phyloP scores from a whole-genome alignment of 2,888 invertebrate species.

The Thereva nobilitata region DNA sequence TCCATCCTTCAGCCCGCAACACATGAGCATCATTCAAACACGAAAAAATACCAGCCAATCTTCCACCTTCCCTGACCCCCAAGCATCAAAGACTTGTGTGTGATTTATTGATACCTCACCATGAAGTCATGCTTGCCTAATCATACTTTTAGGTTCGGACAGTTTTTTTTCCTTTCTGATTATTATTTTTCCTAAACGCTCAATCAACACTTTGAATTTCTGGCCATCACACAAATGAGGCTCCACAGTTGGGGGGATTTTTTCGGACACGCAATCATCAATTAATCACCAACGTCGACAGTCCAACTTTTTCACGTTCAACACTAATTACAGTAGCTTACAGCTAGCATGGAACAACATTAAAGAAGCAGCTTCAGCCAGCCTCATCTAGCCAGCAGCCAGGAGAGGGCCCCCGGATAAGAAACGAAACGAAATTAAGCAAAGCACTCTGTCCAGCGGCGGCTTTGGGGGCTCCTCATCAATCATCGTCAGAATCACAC shows the following conservation, averaged over 20 bases:
- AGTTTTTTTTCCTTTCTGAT: too few species aligned
- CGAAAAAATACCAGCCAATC: too few species aligned
- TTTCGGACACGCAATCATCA: constrained; percentile 38
- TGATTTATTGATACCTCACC: too few species aligned
- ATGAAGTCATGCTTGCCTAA: too few species aligned
- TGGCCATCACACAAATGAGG: constrained; percentile 38
- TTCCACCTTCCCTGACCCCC: too few species aligned
- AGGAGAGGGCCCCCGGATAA: neutral
- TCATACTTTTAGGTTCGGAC: too few species aligned
- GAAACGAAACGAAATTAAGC: constrained; percentile 24
- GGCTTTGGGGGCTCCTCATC: constrained; percentile 26
- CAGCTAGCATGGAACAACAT: constrained; percentile 17
- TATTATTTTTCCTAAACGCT: constrained; percentile 21
- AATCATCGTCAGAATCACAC: constrained; percentile 40
- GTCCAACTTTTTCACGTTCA: constrained; percentile 39
- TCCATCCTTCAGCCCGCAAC: too few species aligned
- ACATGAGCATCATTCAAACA: too few species aligned
- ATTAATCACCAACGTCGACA: constrained; percentile 42
- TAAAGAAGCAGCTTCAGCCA: constrained; percentile 6
- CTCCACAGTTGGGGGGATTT: constrained; percentile 4
- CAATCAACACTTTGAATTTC: constrained; percentile 40
- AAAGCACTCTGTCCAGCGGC: constrained; percentile 37
- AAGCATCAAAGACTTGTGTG: too few species aligned
- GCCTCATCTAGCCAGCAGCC: too few species aligned
- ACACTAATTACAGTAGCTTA: constrained; percentile 41